A percentile compares a stretch with the other conserved stretches of the same genome.
Evolutionary conservation across 2,797 vertebrate species (phyloP).

Genomic region (Eulemur rubriventer): DNA sequence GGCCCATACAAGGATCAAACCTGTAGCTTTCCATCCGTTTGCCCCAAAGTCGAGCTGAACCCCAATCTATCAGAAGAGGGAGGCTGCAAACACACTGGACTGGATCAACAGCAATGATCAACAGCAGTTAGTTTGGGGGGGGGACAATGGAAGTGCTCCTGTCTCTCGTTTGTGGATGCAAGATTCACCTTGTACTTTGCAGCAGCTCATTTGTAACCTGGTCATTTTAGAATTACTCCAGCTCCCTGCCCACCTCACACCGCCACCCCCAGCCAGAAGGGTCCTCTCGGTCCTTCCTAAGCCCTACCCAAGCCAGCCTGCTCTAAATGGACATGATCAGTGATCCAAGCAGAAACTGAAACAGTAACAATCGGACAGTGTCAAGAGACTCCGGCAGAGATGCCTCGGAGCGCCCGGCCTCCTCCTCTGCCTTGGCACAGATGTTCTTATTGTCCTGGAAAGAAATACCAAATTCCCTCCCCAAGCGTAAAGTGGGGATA

Average conservation of each 20-base stretch:
- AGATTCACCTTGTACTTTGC: conserved; percentile 11
- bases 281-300: conserved; percentile 50
- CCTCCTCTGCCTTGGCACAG: conserved; percentile 77
- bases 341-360: conserved; percentile 71
- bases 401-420: conserved; percentile 73
- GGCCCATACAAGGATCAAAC: conserved; percentile 56
- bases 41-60: conserved; percentile 29
- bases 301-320: conserved; percentile 58
- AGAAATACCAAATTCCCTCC: conserved; percentile 70
- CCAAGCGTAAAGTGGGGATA: not conserved
- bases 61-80: not conserved
- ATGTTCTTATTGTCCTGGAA: conserved; percentile 76
- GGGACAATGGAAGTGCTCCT: not conserved
- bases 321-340: conserved; percentile 59
- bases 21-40: conserved; percentile 49
- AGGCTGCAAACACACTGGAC: conserved; percentile 35
- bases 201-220: conserved; percentile 37
- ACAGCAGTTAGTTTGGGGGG: not conserved
- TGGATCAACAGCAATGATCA: not conserved
- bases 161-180: conserved; percentile 37
- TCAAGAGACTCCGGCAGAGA: conserved; percentile 75
- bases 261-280: not conserved
- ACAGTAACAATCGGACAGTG: conserved; percentile 78
- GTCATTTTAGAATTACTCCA: conserved; percentile 43
- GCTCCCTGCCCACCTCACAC: conserved; percentile 28